Evolutionary conservation across 2,797 vertebrate genomes (phyloP).

Genomic region (Acanthiza pusilla): DNA sequence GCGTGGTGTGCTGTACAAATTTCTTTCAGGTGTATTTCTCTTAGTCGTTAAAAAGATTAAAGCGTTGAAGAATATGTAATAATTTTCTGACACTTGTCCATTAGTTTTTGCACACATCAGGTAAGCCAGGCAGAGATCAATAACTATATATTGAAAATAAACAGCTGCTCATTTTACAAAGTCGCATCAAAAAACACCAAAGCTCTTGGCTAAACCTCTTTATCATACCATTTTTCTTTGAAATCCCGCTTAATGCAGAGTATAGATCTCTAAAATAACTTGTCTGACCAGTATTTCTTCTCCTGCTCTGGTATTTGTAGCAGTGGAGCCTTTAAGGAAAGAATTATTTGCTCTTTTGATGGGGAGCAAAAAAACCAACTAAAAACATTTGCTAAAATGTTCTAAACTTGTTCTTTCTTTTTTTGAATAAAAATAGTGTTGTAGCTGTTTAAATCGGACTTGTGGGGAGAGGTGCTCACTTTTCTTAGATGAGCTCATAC

Average conservation of each 20-base stretch:
- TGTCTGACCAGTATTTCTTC: not conserved
- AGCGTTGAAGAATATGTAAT: not conserved
- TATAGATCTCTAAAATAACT: not conserved
- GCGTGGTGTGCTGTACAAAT: not conserved
- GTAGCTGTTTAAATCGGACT: not conserved
- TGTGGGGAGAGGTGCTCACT: not conserved
- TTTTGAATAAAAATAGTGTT: not conserved
- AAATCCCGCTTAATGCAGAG: not conserved
- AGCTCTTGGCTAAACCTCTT: not conserved
- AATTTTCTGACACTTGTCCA: not conserved
- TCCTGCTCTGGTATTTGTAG: not conserved
- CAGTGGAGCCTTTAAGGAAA: not conserved
- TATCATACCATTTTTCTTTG: not conserved
- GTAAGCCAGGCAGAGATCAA: not conserved
- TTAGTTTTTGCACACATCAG: not conserved
- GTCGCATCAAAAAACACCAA: not conserved
- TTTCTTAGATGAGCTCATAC: constrained; percentile 8
- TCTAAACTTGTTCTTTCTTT: not conserved
- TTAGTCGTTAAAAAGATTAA: not conserved
- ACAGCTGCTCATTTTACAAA: not conserved
- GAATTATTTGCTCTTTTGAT: not conserved
- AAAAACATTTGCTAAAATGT: not conserved
- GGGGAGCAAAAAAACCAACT: not conserved
- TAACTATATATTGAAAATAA: not conserved
- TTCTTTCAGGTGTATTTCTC: not conserved